Evolutionary conservation across 2,797 vertebrate genomes (phyloP).

Genomic region (Syncerus caffer): DNA sequence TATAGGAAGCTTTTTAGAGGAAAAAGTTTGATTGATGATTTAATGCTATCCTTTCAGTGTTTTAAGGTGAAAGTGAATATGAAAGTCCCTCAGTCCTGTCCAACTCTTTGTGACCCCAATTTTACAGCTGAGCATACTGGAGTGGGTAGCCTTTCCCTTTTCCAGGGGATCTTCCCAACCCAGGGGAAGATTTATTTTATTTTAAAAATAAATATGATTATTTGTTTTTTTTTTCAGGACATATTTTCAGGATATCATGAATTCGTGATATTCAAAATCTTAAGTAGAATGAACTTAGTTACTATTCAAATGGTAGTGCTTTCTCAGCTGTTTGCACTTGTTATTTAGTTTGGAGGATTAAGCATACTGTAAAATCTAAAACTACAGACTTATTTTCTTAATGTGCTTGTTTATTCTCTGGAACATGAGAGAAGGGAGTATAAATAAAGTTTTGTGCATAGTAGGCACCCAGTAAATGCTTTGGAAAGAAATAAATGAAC

Average conservation of each 20-base stretch:
- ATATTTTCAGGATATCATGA: neutral
- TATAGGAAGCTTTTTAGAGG: neutral
- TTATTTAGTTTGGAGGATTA: neutral
- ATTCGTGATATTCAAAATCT: neutral
- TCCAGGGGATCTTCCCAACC: neutral
- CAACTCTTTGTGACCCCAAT: neutral
- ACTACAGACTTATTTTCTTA: neutral
- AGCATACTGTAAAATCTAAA: neutral
- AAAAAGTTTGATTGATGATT: neutral
- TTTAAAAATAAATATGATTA: neutral
- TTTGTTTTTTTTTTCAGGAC: neutral
- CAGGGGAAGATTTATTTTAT: neutral
- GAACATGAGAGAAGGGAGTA: neutral
- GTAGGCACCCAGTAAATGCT: neutral
- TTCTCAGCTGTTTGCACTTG: neutral
- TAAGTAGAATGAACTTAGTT: neutral
- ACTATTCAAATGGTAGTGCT: neutral
- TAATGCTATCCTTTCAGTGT: neutral
- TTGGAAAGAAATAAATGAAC: slow-evolving; percentile 4
- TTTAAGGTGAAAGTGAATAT: neutral
- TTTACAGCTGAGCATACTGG: neutral
- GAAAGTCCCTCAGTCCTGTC: neutral
- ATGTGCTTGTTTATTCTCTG: neutral
- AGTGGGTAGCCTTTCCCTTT: neutral
- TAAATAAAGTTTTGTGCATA: neutral